These are phyloP conservation scores for Nesospiza acunhae DNA, from an alignment of 2,113 vertebrate genomes.

Conservation along the genomic window DNA sequence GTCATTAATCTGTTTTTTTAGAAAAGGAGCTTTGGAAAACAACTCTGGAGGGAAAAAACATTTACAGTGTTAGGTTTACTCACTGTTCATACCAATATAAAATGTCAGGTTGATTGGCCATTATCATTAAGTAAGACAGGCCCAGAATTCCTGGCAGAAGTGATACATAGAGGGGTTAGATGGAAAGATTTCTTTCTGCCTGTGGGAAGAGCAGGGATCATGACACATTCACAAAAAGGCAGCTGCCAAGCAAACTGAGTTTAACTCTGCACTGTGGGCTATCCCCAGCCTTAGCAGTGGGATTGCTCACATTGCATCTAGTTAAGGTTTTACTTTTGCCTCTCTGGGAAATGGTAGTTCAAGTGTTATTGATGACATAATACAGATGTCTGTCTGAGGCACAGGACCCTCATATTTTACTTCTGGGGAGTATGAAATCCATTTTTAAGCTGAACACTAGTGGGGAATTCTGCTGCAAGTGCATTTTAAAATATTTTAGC, in stretches of 20 bases:
- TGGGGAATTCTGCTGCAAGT: background rate
- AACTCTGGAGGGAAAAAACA: background rate
- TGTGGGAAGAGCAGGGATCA: background rate
- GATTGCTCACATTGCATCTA: background rate
- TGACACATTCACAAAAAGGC: background rate
- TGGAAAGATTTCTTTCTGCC: background rate
- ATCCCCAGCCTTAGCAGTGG: background rate
- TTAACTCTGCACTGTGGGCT: background rate
- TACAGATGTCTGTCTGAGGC: background rate
- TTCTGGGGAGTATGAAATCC: background rate
- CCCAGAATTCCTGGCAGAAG: background rate
- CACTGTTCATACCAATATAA: background rate
- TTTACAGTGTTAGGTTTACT: background rate
- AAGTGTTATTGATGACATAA: background rate
- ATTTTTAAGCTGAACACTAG: background rate
- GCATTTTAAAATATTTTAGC: background rate
- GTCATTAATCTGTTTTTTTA: conserved; percentile 36
- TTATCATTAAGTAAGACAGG: background rate
- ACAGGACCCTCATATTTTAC: background rate
- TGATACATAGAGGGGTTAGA: background rate
- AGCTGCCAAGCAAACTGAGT: background rate
- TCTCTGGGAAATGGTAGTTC: background rate
- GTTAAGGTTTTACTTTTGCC: background rate
- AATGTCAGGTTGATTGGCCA: background rate
- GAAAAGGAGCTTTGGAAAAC: conserved; percentile 44